Percentiles rank a stretch among this genome's conserved stretches.
These are phyloP conservation scores for Rhaphigaster nebulosa DNA, from an alignment of 2,888 invertebrate genomes.

Conservation along the genomic window DNA sequence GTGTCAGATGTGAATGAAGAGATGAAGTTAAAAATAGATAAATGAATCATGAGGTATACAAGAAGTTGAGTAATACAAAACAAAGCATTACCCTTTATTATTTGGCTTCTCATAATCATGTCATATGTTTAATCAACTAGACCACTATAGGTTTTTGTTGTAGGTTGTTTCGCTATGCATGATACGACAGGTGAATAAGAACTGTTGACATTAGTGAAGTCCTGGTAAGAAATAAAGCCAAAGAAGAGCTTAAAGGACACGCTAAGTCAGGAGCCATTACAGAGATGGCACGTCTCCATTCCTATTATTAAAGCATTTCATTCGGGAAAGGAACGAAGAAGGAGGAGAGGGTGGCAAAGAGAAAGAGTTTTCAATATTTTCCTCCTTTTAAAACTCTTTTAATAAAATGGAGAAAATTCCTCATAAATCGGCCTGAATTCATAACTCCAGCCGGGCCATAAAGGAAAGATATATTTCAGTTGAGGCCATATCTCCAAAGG, in stretches of 20 bases:
- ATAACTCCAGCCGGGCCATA: background rate
- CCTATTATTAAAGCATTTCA: slow-evolving; percentile 24
- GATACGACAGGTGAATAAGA: background rate
- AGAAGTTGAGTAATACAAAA: too few relatives aligned
- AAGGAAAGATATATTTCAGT: slow-evolving; percentile 29
- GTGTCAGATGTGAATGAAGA: too few relatives aligned
- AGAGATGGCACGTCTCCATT: slow-evolving; percentile 12
- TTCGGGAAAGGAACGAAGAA: background rate
- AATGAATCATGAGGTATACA: too few relatives aligned
- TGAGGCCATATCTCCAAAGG: background rate
- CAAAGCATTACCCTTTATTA: too few relatives aligned
- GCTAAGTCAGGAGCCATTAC: background rate
- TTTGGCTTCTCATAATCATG: background rate
- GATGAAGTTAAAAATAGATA: too few relatives aligned
- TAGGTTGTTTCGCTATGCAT: too few relatives aligned
- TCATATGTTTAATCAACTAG: background rate
- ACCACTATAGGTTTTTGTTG: too few relatives aligned
- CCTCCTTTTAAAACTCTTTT: slow-evolving; percentile 40
- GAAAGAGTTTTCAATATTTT: slow-evolving; percentile 47
- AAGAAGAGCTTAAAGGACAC: background rate
- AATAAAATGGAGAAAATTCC: slow-evolving; percentile 44
- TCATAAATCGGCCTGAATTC: slow-evolving; percentile 31
- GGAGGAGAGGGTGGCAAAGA: slow-evolving; percentile 10
- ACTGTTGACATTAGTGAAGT: background rate
- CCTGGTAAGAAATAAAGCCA: background rate